Base-by-base conservation (phyloP, 2,888 invertebrate species). In the Catonia carolina region DNA sequence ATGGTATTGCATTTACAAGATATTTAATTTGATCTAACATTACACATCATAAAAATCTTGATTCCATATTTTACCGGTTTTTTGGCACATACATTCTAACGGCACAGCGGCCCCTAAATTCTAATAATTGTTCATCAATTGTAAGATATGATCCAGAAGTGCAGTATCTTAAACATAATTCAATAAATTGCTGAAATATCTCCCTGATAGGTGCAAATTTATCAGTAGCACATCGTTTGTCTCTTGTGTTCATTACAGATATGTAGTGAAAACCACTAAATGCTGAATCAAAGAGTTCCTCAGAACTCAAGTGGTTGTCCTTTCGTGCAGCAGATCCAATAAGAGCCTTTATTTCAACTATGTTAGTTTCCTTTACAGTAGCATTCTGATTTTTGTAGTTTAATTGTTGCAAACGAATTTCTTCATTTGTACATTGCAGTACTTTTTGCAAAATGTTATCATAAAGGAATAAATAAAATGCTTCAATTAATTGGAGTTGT, bases 51-150 rank as follows among this genome's bases (percentile, higher is more conserved):
- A 22, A 39, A 47, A 14, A 58, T 22, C 62, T 66, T 67, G 6
- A 67, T 12, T 2, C 64, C 63, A 50, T 65, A 65, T 42, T 61
- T 62, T 27, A 59, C 61, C 2, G 64, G 61, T 48, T 67, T 66
- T 53, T 55, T 1, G 62, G 60, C 7, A 64, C 60, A 49, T 65
- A 65, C 35, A 65, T 60, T 55, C 60, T 58, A 37, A 64, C 65
- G 10, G 35, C 18, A 36, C 62, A 65, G 22, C 61, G 39, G 12
- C 64, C 66, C 14, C 60, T 56, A 55, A 66, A 68, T 22, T 48
- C 33, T 17, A 66, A 47, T n/a, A 65, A 42, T 51, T 64, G 63
- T 47, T 67, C 62, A 22, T 66, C 65, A 6, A 66, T 58, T 8
- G 61, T 66, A 7, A 59, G 55, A 54, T 60, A 60, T 52, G 55